Evolutionary conservation across 2,113 vertebrate species (phyloP).

Genomic region (Oryzias melastigma): DNA sequence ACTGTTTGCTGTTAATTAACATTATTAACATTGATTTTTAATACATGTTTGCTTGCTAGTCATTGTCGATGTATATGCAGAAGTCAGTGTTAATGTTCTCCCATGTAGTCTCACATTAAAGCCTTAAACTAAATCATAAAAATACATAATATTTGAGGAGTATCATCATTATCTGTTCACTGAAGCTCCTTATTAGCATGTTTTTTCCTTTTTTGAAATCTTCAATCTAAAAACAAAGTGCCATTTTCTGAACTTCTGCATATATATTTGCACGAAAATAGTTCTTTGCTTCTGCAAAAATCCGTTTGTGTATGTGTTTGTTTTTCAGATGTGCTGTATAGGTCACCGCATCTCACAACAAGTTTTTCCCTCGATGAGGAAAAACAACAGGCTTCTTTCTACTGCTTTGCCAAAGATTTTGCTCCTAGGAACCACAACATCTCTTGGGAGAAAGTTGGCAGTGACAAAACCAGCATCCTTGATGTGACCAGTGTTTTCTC

Average conservation of each 20-base stretch:
- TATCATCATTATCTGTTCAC: neutral
- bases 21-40: constrained; percentile 4
- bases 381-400: constrained; percentile 31
- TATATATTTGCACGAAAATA: constrained; percentile 13
- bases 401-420: constrained; percentile 72
- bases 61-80: constrained; percentile 60
- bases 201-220: too few relatives aligned
- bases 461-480: accelerated
- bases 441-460: constrained; percentile 52
- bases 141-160: neutral
- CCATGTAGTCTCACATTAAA: neutral
- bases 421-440: constrained; percentile 44
- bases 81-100: constrained; percentile 24
- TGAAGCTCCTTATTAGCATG: too few relatives aligned
- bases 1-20: constrained; percentile 16
- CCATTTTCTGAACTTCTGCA: constrained; percentile 26
- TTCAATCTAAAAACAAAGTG: too few relatives aligned
- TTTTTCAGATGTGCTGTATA: constrained; percentile 50
- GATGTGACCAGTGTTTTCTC: neutral
- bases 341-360: constrained; percentile 39
- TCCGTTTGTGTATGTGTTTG: constrained; percentile 65
- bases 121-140: neutral
- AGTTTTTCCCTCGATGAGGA: constrained; percentile 20
- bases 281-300: constrained; percentile 51
- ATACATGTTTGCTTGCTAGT: constrained; percentile 34